Conservation (phyloP, 2,888 invertebrate genomes). For the Tridacna gigas region DNA sequence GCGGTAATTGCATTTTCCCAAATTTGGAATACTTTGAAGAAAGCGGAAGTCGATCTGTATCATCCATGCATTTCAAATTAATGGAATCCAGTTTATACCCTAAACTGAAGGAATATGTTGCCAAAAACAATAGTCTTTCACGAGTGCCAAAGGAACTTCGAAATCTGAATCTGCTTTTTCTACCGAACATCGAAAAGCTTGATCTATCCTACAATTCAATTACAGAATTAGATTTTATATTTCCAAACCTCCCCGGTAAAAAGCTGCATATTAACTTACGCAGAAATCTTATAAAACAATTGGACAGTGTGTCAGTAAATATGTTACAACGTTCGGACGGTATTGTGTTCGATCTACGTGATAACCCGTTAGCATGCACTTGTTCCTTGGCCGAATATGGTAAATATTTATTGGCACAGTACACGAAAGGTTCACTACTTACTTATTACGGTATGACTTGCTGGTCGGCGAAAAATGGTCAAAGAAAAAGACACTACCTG, state of each 20-base stretch:
- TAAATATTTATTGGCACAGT: constrained; percentile 20
- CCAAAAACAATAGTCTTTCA: constrained; percentile 51
- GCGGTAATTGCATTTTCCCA: constrained; percentile 38
- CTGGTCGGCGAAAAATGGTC: background rate
- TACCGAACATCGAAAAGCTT: constrained; percentile 48
- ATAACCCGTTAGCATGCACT: constrained; percentile 48
- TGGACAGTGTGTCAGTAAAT: constrained; percentile 5
- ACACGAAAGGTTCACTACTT: background rate
- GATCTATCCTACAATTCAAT: constrained; percentile 56
- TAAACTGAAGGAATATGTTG: constrained; percentile 33
- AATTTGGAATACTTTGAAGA: constrained; percentile 55
- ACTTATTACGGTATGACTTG: constrained; percentile 14
- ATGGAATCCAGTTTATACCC: constrained; percentile 53
- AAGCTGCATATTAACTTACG: constrained; percentile 36
- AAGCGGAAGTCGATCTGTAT: constrained; percentile 52
- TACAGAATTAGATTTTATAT: constrained; percentile 25
- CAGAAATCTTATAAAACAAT: constrained; percentile 22
- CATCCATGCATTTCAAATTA: constrained; percentile 52
- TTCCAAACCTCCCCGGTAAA: background rate
- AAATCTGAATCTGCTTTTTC: constrained; percentile 35
- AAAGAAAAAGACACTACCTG: background rate
- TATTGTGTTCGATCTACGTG: constrained; percentile 53
- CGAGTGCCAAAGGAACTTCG: constrained; percentile 46
- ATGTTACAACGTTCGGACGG: constrained; percentile 12
- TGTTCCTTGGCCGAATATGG: constrained; percentile 48